phyloP scores from a whole-genome alignment of 1,140 invertebrate species.

The Venturia canescens region DNA sequence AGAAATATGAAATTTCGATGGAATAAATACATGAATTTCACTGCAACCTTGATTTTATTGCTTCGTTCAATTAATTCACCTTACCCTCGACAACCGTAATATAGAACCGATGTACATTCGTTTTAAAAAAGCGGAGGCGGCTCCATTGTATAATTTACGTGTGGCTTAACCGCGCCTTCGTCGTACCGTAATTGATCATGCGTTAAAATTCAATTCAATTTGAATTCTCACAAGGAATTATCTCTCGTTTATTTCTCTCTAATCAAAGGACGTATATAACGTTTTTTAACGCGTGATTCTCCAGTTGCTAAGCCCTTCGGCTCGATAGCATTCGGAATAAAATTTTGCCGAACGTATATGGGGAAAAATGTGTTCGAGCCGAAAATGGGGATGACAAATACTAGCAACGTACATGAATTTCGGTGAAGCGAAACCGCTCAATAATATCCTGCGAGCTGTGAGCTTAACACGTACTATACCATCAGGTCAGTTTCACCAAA shows the following conservation, averaged over 20 bases:
- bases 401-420: background rate
- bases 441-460: background rate
- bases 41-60: constrained; percentile 10
- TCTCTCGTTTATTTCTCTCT: too few species aligned
- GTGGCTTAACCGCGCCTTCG: background rate
- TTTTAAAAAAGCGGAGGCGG: background rate
- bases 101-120: background rate
- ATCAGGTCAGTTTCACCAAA: constrained; percentile 12
- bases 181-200: background rate
- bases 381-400: background rate
- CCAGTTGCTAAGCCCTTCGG: too few species aligned
- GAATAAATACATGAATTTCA: constrained; percentile 32
- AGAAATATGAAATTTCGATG: background rate
- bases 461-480: background rate
- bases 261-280: too few species aligned
- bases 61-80: background rate
- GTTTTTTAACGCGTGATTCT: too few species aligned
- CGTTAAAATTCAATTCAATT: background rate
- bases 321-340: too few species aligned
- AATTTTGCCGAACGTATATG: background rate
- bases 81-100: background rate
- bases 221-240: background rate
- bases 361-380: background rate
- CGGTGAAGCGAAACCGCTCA: background rate
- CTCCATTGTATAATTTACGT: background rate